phyloP scores from a whole-genome alignment of 2,888 invertebrate species.

The Luffia ferchaultella region DNA sequence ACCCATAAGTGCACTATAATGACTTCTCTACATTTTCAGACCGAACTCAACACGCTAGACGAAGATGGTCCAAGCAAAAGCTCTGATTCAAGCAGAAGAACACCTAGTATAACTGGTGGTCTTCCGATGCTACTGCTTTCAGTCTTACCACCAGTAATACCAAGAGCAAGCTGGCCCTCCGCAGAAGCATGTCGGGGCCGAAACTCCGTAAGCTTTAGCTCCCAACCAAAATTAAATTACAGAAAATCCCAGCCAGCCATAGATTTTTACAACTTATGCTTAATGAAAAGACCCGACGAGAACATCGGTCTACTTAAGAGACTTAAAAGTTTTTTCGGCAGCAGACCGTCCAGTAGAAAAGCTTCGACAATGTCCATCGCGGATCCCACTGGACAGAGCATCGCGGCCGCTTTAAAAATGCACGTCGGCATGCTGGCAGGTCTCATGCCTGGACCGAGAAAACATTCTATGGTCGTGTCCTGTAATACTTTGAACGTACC shows the following conservation, averaged over 20 bases:
- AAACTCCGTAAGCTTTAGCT: conserved; percentile 71
- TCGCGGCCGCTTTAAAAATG: conserved; percentile 74
- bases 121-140: conserved; percentile 75
- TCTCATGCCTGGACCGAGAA: conserved; percentile 71
- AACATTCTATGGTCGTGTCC: conserved; percentile 63
- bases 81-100: conserved; percentile 34
- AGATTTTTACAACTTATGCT: conserved; percentile 66
- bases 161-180: conserved; percentile 80
- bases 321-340: conserved; percentile 68
- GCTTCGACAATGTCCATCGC: conserved; percentile 72
- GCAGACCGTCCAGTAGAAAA: conserved; percentile 71
- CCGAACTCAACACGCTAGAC: conserved; percentile 51
- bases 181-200: conserved; percentile 70
- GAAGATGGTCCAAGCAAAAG: conserved; percentile 33
- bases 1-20: no score
- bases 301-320: conserved; percentile 62
- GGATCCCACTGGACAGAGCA: conserved; percentile 64
- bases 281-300: conserved; percentile 61
- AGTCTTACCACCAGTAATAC: conserved; percentile 78
- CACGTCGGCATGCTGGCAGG: conserved; percentile 79
- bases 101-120: conserved; percentile 75
- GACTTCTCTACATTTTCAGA: no score
- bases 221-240: conserved; percentile 70
- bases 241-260: conserved; percentile 64
- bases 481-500: conserved; percentile 69